A percentile compares a stretch with the other conserved stretches of the same genome.
Evolutionary conservation across 2,797 vertebrate genomes (phyloP).

Genomic region (Molossus alvarezi): DNA sequence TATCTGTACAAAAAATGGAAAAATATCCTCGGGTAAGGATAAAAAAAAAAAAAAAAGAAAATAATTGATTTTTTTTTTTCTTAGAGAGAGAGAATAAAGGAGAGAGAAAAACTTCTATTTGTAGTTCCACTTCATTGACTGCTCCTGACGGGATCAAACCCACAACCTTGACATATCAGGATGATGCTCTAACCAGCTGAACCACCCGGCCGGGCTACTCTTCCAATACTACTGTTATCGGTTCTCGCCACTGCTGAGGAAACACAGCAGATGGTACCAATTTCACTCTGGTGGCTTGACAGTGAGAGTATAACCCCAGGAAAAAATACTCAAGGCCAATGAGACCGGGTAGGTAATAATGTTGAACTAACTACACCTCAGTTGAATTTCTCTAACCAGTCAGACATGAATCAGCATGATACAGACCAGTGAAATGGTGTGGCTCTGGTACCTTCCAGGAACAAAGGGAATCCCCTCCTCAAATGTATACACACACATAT

Average conservation of each 20-base stretch:
- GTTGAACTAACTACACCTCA: slow-evolving; percentile 51
- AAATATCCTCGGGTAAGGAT: too few species aligned
- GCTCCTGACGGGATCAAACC: too few species aligned
- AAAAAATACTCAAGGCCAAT: neutral
- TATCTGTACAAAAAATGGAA: too few species aligned
- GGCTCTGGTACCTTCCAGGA: neutral
- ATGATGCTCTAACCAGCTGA: too few species aligned
- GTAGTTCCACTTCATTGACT: too few species aligned
- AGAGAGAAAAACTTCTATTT: too few species aligned
- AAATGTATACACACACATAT: too few species aligned
- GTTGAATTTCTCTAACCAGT: slow-evolving; percentile 67
- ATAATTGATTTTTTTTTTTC: too few species aligned
- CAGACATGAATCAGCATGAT: slow-evolving; percentile 36
- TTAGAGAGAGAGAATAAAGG: too few species aligned
- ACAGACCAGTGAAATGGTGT: neutral
- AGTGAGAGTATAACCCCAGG: neutral
- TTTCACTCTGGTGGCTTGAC: slow-evolving; percentile 53
- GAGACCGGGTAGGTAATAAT: neutral
- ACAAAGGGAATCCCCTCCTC: neutral
- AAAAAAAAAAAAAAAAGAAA: too few species aligned
- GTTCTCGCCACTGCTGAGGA: neutral
- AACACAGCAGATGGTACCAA: slow-evolving; percentile 59
- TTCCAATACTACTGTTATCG: neutral
- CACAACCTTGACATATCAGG: too few species aligned
- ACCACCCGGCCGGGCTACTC: too few species aligned